A percentile compares a stretch with the other conserved stretches of the same genome.
phyloP scores from a whole-genome alignment of 2,888 invertebrate genomes.

The Oligia fasciuncula region DNA sequence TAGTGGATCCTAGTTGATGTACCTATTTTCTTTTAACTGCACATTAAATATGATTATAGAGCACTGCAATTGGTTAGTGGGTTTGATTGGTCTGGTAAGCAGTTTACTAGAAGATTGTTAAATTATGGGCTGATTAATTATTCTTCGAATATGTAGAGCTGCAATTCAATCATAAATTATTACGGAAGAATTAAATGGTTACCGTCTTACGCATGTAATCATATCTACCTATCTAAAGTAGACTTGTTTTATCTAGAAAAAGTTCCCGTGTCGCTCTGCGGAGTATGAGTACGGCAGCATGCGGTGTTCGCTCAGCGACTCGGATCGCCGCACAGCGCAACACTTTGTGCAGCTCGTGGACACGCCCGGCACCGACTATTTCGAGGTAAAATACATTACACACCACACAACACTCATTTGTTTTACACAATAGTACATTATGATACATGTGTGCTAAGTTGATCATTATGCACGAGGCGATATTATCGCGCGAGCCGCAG shows the following conservation, averaged over 20 bases:
- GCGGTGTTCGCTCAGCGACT: constrained; percentile 97
- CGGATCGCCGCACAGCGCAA: constrained; percentile 96
- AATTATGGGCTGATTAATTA: constrained; percentile 5
- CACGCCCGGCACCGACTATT: constrained; percentile 91
- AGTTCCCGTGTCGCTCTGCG: constrained; percentile 97
- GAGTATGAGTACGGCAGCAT: constrained; percentile 98
- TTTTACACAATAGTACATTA: too few relatives aligned
- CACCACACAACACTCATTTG: constrained; percentile 35
- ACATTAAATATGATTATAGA: constrained; percentile 43
- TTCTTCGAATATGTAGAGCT: constrained; percentile 3
- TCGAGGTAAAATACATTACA: constrained; percentile 79
- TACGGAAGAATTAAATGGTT: background rate
- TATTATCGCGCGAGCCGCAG: too few relatives aligned
- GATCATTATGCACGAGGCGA: too few relatives aligned
- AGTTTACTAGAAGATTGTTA: background rate
- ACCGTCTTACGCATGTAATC: background rate
- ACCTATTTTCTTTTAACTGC: constrained; percentile 38
- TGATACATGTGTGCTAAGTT: too few relatives aligned
- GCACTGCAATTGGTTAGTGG: constrained; percentile 5
- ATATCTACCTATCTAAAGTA: background rate
- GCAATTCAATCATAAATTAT: background rate
- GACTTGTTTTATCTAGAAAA: constrained; percentile 90
- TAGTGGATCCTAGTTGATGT: constrained; percentile 17
- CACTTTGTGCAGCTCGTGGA: constrained; percentile 97
- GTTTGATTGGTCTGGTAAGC: constrained; percentile 23